These are phyloP conservation scores for Porites rus DNA, from an alignment of 92 coral and sea anemone species.

Conservation along the genomic window DNA sequence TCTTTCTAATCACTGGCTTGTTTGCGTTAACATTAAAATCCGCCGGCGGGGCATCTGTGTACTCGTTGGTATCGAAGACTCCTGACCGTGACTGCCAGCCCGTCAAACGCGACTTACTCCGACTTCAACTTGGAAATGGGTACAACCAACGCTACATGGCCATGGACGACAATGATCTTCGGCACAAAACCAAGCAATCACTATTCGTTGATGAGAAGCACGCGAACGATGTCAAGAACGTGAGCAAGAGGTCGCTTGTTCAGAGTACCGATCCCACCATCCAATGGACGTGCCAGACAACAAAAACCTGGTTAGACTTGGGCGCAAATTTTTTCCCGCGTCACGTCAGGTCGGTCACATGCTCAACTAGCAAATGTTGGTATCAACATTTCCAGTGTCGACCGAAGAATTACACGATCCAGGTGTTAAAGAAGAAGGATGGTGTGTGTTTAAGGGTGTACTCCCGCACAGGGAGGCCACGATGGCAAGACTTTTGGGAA, in stretches of 20 bases:
- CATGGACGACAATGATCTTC: constrained; percentile 50
- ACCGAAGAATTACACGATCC: constrained; percentile 55
- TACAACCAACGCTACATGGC: constrained; percentile 82
- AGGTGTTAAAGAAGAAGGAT: constrained; percentile 69
- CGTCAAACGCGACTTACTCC: constrained; percentile 71
- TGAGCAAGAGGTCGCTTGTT: constrained; percentile 12
- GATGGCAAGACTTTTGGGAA: constrained; percentile 83
- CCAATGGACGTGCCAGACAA: constrained; percentile 79
- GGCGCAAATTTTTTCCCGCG: constrained; percentile 77
- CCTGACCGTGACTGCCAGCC: constrained; percentile 61
- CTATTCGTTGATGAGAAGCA: not conserved
- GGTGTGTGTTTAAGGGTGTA: constrained; percentile 63
- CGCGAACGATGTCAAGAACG: constrained; percentile 20
- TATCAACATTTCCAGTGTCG: constrained; percentile 71
- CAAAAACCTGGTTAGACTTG: constrained; percentile 55
- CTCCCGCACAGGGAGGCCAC: constrained; percentile 51
- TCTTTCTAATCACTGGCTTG: constrained; percentile 20
- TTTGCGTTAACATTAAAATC: constrained; percentile 14
- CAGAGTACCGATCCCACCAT: constrained; percentile 24
- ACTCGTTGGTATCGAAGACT: constrained; percentile 20
- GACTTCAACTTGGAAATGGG: constrained; percentile 64
- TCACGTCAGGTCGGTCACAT: constrained; percentile 60
- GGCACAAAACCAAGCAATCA: constrained; percentile 1
- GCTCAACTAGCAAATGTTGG: constrained; percentile 69
- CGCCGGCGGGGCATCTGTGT: constrained; percentile 31